Evolutionary conservation across 2,113 vertebrate genomes (phyloP).

Genomic region (Tenrec ecaudatus): DNA sequence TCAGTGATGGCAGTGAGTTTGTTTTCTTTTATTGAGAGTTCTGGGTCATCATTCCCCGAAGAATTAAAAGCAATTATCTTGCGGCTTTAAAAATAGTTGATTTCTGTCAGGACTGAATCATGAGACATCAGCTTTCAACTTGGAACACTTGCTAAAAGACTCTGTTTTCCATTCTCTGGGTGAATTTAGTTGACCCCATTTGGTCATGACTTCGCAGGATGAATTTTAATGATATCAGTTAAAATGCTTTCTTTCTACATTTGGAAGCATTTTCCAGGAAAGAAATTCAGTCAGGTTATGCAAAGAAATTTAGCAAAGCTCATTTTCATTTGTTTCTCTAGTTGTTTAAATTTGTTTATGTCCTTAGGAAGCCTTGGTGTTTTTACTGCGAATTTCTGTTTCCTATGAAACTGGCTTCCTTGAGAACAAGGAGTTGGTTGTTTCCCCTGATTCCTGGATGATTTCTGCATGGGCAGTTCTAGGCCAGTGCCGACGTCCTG

Average conservation of each 20-base stretch:
- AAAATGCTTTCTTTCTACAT: conserved; percentile 52
- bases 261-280: conserved; percentile 69
- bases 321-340: conserved; percentile 38
- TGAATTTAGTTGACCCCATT: conserved; percentile 77
- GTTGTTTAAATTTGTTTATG: conserved; percentile 7
- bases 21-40: conserved; percentile 27
- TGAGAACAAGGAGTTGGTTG: conserved; percentile 16
- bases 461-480: not conserved
- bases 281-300: conserved; percentile 22
- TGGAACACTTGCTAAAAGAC: conserved; percentile 69
- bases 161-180: conserved; percentile 63
- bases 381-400: conserved; percentile 57
- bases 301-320: conserved; percentile 40
- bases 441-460: conserved; percentile 45
- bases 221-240: conserved; percentile 75
- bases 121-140: conserved; percentile 67
- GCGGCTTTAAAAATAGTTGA: conserved; percentile 73
- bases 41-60: conserved; percentile 73
- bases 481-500: not conserved
- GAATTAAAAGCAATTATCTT: conserved; percentile 78
- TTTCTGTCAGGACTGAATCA: conserved; percentile 61
- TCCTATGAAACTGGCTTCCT: conserved; percentile 56
- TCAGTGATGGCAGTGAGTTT: not conserved
- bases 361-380: not conserved
- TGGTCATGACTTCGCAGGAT: conserved; percentile 61